A percentile compares a stretch with the other conserved stretches of the same genome.
phyloP scores from a whole-genome alignment of 2,113 vertebrate genomes.

The Hylia prasina region DNA sequence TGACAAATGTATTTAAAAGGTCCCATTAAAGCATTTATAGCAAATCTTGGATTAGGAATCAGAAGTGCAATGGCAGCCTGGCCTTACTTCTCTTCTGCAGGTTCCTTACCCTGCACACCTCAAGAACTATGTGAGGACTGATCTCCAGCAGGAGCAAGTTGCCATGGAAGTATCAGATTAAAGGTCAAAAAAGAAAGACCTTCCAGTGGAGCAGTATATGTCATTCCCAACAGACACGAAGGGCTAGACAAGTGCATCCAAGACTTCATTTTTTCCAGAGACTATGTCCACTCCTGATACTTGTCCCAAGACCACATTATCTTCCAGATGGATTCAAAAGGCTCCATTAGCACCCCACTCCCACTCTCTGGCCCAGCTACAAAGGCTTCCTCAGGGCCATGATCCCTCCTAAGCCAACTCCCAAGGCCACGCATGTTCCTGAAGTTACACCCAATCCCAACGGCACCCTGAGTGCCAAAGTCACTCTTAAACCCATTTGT shows the following conservation, averaged over 20 bases:
- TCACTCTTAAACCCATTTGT: not conserved
- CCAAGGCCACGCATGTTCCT: not conserved
- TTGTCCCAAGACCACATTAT: not conserved
- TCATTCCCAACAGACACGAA: not conserved
- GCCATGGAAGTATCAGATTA: not conserved
- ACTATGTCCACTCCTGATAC: not conserved
- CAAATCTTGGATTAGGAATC: not conserved
- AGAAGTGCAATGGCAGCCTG: not conserved
- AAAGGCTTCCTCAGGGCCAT: not conserved
- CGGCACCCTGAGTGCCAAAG: not conserved
- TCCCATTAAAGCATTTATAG: not conserved
- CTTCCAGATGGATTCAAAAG: not conserved
- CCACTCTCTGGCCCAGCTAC: not conserved
- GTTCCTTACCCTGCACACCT: not conserved
- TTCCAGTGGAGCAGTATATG: not conserved
- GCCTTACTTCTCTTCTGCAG: not conserved
- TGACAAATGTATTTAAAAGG: not conserved
- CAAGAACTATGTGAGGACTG: conserved; percentile 9
- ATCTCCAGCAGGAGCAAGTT: not conserved
- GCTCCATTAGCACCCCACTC: not conserved
- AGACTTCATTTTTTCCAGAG: not conserved
- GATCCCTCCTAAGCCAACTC: not conserved
- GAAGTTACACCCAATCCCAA: not conserved
- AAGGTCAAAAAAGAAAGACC: not conserved
- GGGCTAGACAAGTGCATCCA: not conserved